These are phyloP conservation scores for Masnerella sp. DNA, from an alignment of 2,888 invertebrate genomes.

Conservation along the genomic window DNA sequence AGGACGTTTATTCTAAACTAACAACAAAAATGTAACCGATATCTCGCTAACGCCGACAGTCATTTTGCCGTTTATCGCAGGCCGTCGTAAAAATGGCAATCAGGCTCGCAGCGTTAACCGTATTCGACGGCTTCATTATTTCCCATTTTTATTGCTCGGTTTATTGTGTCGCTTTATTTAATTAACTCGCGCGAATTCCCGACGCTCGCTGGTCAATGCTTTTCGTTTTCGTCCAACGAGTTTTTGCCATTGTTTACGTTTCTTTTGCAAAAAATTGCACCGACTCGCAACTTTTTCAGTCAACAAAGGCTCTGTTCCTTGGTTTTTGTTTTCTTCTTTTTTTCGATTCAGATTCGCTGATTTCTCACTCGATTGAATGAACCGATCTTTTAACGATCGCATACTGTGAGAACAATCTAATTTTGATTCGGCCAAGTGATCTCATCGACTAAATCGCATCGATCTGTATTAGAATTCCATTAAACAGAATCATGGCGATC, in stretches of 20 bases:
- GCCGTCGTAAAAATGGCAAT: constrained; percentile 26
- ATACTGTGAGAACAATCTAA: background rate
- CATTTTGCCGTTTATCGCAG: constrained; percentile 35
- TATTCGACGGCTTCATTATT: constrained; percentile 44
- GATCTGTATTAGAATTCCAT: no score
- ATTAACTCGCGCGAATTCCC: constrained; percentile 33
- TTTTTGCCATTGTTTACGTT: no score
- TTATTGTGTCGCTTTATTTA: constrained; percentile 24
- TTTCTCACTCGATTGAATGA: no score
- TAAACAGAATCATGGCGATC: constrained; percentile 9
- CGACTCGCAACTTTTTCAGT: no score
- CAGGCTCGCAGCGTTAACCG: constrained; percentile 25
- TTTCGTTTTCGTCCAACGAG: no score
- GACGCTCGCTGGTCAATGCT: no score
- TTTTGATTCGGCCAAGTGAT: background rate
- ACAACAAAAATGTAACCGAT: constrained; percentile 46
- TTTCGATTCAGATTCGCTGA: no score
- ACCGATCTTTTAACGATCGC: no score
- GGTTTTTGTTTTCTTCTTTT: no score
- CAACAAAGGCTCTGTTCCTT: no score
- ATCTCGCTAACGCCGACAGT: constrained; percentile 34
- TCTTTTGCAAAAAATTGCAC: no score
- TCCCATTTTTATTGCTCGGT: constrained; percentile 18
- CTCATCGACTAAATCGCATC: no score
- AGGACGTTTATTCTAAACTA: constrained; percentile 51